Base-by-base conservation (phyloP, 2,113 vertebrate genomes). In the Coregonus clupeaformis region DNA sequence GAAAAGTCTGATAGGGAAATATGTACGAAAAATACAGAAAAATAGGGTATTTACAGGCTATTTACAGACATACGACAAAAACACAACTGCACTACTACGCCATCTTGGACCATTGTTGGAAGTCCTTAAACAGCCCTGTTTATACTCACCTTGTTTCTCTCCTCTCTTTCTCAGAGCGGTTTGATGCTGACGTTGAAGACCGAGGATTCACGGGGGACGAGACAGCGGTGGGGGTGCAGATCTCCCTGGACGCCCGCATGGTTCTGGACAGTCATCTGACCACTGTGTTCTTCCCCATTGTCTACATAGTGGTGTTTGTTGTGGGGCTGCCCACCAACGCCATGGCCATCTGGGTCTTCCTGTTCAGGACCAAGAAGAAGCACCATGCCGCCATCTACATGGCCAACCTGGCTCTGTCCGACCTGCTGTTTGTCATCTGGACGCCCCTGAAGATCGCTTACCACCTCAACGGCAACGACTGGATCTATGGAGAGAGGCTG, bases 351-450 rank as follows among this genome's bases (percentile, higher is more conserved):
- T 99, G 95, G 95, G 94, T 99, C 4, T 98, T 99, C 72, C 87
- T 97, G 59, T 96, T 95, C 87, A 88, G 97, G 68, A 94, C 95
- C 20, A 97, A 95, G 86, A 96, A 94, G 73, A 95, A 94, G 67
- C 93, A 97, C 81, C 94, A 95, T 0, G 88, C 95, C 0, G 85
- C 94, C 22, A 95, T 97, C 83, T 96, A 92, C 87, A 97, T 98
- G 97, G 95, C 93, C 82, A 97, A 96, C 69, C 86, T 98, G 87
- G 97, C 97, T 1, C 59, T 98, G 80, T 93, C 96, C 0, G 97
- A 98, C 87, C 92, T 99, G 66, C 90, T 98, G 0, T 98, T 97
- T 24, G 88, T 98, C 52, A 82, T 97, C 75, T 98, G 96, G 97
- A 88, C 95, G 3, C 97, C 97, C 0, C 36, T 98, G 68, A 98